Conservation (phyloP, 2,888 invertebrate species). For the Phorcus lineatus region DNA sequence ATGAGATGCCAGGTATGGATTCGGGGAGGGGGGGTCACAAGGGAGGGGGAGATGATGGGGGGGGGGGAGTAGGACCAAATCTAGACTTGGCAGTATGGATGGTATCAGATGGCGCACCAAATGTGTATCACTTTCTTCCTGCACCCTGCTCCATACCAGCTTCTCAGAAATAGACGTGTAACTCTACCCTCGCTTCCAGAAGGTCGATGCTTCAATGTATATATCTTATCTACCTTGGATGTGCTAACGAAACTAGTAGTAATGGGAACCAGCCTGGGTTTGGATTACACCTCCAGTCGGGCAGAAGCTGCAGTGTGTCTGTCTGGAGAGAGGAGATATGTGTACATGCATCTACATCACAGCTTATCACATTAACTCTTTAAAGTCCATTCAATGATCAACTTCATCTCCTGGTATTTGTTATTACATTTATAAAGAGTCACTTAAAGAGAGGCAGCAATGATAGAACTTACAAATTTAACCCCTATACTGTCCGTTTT, state of each 20-base stretch:
- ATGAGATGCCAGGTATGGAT: no score
- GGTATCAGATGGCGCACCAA: background rate
- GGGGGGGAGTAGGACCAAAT: background rate
- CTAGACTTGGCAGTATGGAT: slow-evolving; percentile 4
- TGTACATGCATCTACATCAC: background rate
- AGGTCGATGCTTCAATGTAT: slow-evolving; percentile 21
- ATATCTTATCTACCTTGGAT: slow-evolving; percentile 23
- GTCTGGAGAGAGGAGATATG: background rate
- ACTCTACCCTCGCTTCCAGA: background rate
- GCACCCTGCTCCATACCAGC: background rate
- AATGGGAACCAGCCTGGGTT: slow-evolving; percentile 13
- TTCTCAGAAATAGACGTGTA: slow-evolving; percentile 5
- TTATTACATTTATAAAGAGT: no score
- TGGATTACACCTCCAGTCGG: background rate
- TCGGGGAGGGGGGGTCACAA: background rate
- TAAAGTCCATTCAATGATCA: no score
- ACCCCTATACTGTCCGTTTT: no score
- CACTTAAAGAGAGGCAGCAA: no score
- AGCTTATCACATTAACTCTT: no score
- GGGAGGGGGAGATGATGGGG: background rate
- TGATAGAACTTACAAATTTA: no score
- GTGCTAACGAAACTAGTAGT: slow-evolving; percentile 19
- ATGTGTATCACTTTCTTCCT: background rate
- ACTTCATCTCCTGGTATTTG: no score
- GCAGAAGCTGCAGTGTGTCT: background rate